A percentile compares a stretch with the other conserved stretches of the same genome.
These are phyloP conservation scores for Spheniscus humboldti DNA, from an alignment of 2,797 vertebrate genomes.

Conservation along the genomic window DNA sequence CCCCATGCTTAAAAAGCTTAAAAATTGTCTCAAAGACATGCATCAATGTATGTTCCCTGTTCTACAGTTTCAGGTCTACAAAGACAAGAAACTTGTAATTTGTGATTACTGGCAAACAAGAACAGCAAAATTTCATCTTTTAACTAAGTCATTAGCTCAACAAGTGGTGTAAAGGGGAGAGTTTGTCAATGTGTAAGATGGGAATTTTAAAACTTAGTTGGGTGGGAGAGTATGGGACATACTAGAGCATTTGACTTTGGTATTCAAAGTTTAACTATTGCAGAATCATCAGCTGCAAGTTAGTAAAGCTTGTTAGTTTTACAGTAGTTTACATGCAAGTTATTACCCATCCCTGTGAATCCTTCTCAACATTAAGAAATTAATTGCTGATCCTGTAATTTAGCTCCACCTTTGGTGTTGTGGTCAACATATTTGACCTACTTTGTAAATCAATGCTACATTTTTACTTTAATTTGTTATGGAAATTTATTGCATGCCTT, in stretches of 20 bases:
- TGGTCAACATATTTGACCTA: not conserved
- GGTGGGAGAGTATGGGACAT: not conserved
- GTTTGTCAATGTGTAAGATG: rapidly evolving
- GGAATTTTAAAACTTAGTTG: not conserved
- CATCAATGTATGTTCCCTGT: not conserved
- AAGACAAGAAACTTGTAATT: not conserved
- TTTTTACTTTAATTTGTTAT: not conserved
- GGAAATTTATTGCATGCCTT: not conserved
- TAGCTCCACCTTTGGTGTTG: not conserved
- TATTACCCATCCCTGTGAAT: not conserved
- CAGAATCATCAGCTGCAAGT: not conserved
- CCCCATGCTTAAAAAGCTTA: not conserved
- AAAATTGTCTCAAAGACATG: not conserved
- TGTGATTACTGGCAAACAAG: not conserved
- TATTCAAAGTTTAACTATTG: not conserved
- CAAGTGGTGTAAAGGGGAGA: not conserved
- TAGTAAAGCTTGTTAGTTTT: not conserved
- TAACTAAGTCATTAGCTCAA: not conserved
- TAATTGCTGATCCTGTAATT: not conserved
- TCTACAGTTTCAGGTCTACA: not conserved
- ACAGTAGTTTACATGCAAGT: not conserved
- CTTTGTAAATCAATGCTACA: not conserved
- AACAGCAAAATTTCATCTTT: not conserved
- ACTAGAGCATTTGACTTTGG: not conserved
- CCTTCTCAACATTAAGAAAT: not conserved